phyloP scores from a whole-genome alignment of 2,113 vertebrate genomes.

The Dicerorhinus sumatrensis region DNA sequence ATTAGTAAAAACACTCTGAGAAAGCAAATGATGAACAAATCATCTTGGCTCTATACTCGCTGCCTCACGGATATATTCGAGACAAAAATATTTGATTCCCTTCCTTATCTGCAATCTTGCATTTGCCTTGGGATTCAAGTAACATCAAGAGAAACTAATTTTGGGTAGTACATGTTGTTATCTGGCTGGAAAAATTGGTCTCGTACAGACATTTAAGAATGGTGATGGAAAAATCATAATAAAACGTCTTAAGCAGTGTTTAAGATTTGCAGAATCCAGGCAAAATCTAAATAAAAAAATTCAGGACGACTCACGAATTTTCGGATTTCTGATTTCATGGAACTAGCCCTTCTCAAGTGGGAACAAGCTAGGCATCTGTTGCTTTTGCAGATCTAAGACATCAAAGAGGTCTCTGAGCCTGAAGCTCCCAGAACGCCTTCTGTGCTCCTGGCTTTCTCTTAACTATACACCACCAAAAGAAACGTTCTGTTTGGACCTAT shows the following conservation, averaged over 20 bases:
- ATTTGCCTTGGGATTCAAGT: not conserved
- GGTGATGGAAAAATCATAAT: not conserved
- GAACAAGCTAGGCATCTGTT: not conserved
- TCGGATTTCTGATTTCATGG: not conserved
- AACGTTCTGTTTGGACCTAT: not conserved
- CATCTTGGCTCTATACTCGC: not conserved
- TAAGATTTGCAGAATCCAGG: not conserved
- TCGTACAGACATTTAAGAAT: not conserved
- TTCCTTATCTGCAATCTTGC: not conserved
- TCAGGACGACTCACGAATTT: not conserved
- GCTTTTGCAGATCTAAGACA: not conserved
- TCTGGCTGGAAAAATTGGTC: not conserved
- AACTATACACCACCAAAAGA: not conserved
- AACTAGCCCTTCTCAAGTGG: too few relatives aligned
- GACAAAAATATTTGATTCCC: not conserved
- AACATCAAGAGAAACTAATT: not conserved
- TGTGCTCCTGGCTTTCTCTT: too few relatives aligned
- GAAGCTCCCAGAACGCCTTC: rapidly evolving
- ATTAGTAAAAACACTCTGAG: not conserved
- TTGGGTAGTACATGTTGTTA: not conserved
- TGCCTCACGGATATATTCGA: rapidly evolving
- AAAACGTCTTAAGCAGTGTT: not conserved
- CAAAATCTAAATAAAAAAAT: not conserved
- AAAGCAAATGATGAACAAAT: not conserved
- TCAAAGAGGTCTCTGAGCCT: not conserved